Percentiles rank a stretch among this genome's conserved stretches.
phyloP scores from a whole-genome alignment of 2,888 invertebrate species.

The Tachina grossa region DNA sequence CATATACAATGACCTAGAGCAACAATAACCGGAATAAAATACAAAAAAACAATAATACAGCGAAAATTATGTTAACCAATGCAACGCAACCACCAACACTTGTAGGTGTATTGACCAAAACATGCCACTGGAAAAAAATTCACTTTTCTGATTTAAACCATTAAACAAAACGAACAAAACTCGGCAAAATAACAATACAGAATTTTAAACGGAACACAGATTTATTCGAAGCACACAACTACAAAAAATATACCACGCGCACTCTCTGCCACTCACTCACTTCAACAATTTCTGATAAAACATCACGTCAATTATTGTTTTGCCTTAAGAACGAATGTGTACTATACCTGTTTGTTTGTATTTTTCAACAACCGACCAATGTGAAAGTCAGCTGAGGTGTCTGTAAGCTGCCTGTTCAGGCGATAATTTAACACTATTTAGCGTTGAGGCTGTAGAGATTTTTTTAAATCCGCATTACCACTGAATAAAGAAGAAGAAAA shows the following conservation, averaged over 20 bases:
- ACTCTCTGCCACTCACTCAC: background rate
- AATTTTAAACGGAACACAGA: conserved; percentile 49
- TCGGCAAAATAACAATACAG: conserved; percentile 13
- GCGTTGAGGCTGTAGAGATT: conserved; percentile 12
- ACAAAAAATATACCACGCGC: background rate
- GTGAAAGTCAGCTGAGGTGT: conserved; percentile 26
- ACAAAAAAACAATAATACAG: conserved; percentile 21
- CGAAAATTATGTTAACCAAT: conserved; percentile 47
- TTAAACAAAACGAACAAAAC: conserved; percentile 21
- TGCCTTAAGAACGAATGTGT: conserved; percentile 5
- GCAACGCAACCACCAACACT: conserved; percentile 67
- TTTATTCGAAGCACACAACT: conserved; percentile 10
- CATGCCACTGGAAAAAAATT: conserved; percentile 23
- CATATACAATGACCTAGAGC: conserved; percentile 55
- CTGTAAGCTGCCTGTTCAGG: conserved; percentile 34
- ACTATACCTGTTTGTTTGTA: background rate
- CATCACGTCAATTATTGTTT: conserved; percentile 34
- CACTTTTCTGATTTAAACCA: conserved; percentile 34
- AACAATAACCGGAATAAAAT: conserved; percentile 25
- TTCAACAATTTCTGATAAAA: background rate
- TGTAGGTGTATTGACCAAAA: conserved; percentile 57
- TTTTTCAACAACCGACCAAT: too few relatives aligned
- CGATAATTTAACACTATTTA: conserved; percentile 56
- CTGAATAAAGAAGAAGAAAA: background rate
- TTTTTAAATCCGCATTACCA: background rate